Base-by-base conservation (phyloP, 1,140 invertebrate genomes). In the Drosophila pruinosa region DNA sequence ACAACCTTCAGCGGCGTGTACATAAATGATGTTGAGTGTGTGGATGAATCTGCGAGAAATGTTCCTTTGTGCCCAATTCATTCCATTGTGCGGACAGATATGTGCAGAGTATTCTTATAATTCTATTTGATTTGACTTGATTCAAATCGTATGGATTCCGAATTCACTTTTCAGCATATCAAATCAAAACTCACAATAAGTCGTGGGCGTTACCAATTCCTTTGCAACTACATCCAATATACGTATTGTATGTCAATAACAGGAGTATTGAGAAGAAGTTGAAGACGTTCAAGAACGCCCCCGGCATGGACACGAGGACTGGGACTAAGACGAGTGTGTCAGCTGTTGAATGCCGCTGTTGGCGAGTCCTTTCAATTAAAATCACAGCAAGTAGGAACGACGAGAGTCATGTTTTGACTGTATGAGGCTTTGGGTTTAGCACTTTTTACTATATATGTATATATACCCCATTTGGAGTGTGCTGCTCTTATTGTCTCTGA, bases 331-430 rank as follows among this genome's bases (percentile, higher is more conserved):
- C 14, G 47, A 21, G 8, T 15, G 53, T 59, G 41, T 48, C 34
- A n/a, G 19, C 10, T 45, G 22, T n/a, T n/a, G n/a, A n/a, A n/a
- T n/a, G n/a, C n/a, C n/a, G n/a, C n/a, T n/a, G n/a, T 22, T 15
- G 17, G 52, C 65, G 26, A 69, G 68, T 72, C 50, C 56, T 53
- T 88, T 88, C 77, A 86, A 81, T 86, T 86, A 86, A 86, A 81
- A 78, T 81, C 74, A 81, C n/a, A 81, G 69, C 59, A 72, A 69
- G n/a, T n/a, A n/a, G n/a, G n/a, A n/a, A n/a, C n/a, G n/a, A n/a
- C n/a, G n/a, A n/a, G n/a, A n/a, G n/a, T n/a, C n/a, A n/a, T n/a
- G n/a, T n/a, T n/a, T n/a, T n/a, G n/a, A n/a, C n/a, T n/a, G n/a
- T n/a, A n/a, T n/a, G n/a, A n/a, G n/a, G n/a, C n/a, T n/a, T n/a